Evolutionary conservation across 2,888 invertebrate genomes (phyloP).

Genomic region (Trimorus sp.): DNA sequence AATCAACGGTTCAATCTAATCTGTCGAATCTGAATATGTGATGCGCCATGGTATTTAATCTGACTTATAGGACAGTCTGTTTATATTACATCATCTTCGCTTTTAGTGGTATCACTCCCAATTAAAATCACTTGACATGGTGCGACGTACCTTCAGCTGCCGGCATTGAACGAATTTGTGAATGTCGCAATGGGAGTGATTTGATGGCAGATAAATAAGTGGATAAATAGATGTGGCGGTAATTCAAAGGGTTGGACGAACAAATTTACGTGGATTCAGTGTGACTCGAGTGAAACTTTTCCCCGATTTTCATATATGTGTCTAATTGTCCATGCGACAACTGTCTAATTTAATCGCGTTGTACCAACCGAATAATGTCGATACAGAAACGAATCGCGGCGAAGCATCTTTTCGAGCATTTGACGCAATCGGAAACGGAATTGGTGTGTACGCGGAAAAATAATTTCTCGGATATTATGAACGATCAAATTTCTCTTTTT

Average conservation of each 20-base stretch:
- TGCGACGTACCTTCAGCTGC: background rate
- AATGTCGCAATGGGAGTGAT: too few species aligned
- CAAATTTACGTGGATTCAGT: too few species aligned
- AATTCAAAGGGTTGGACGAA: too few species aligned
- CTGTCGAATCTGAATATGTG: constrained; percentile 12
- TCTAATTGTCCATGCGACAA: constrained; percentile 33
- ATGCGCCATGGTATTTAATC: constrained; percentile 15
- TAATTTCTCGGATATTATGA: too few species aligned
- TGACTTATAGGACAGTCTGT: constrained; percentile 14
- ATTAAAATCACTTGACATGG: constrained; percentile 1
- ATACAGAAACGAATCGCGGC: background rate
- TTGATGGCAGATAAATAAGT: too few species aligned
- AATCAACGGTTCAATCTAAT: constrained; percentile 19
- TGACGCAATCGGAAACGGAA: too few species aligned
- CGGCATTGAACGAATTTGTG: too few species aligned
- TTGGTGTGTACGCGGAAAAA: too few species aligned
- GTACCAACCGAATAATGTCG: background rate
- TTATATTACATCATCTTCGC: constrained; percentile 28
- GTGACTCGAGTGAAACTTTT: too few species aligned
- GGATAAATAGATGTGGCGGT: too few species aligned
- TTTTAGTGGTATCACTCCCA: background rate
- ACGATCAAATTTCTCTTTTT: too few species aligned
- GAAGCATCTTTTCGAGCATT: background rate
- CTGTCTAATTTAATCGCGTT: constrained; percentile 18
- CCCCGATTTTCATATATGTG: background rate